Evolutionary conservation across 1,140 invertebrate species (phyloP).

Genomic region (Zaprionus ornatus): DNA sequence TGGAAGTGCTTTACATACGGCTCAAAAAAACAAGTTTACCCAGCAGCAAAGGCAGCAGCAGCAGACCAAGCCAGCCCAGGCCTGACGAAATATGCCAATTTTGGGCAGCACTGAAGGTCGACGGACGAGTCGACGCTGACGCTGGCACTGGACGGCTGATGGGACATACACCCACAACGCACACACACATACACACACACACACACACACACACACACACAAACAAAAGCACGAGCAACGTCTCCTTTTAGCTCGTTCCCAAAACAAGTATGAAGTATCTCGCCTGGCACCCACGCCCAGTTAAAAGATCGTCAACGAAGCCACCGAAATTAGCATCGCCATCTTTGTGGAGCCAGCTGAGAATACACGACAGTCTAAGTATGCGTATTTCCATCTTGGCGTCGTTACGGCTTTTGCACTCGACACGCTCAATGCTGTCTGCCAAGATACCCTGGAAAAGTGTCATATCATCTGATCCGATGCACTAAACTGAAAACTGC

Average conservation of each 20-base stretch:
- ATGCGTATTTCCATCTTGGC: not conserved
- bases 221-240: not conserved
- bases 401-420: not conserved
- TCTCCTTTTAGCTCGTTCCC: slow-evolving; percentile 10
- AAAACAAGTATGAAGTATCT: not conserved
- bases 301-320: not conserved
- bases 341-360: not conserved
- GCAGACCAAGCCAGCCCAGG: not conserved
- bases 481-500: not conserved
- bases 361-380: not conserved
- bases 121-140: slow-evolving; percentile 17
- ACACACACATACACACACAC: slow-evolving; percentile 8
- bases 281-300: not conserved
- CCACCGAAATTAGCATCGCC: slow-evolving; percentile 4
- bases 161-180: too few relatives aligned
- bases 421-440: not conserved
- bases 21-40: slow-evolving; percentile 30
- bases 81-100: slow-evolving; percentile 11
- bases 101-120: slow-evolving; percentile 27
- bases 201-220: not conserved
- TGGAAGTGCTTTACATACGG: slow-evolving; percentile 1
- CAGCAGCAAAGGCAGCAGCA: not conserved
- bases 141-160: slow-evolving; percentile 9
- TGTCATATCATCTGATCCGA: not conserved
- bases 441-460: not conserved